Percentiles rank a stretch among this genome's conserved stretches.
These are phyloP conservation scores for Ivindomyrus marchei DNA, from an alignment of 2,113 vertebrate genomes.

Conservation along the genomic window DNA sequence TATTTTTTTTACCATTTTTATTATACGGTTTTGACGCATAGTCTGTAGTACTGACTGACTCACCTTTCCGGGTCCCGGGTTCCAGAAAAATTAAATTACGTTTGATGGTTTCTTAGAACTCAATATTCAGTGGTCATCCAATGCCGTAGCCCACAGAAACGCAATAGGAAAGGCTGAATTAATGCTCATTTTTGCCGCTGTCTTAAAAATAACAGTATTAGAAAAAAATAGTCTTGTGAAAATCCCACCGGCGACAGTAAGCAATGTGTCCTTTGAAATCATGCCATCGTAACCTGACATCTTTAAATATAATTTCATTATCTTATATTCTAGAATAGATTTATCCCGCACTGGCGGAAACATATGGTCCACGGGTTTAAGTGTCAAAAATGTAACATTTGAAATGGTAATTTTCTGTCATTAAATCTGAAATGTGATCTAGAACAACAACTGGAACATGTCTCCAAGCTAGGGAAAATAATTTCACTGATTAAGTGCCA, in stretches of 20 bases:
- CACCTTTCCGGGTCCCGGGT: not conserved
- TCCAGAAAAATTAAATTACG: not conserved
- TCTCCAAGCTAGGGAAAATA: constrained; percentile 69
- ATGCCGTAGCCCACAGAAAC: not conserved
- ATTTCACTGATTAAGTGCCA: constrained; percentile 77
- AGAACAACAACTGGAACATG: constrained; percentile 79
- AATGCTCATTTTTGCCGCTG: not conserved
- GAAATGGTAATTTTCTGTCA: constrained; percentile 77
- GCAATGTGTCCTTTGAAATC: constrained; percentile 9
- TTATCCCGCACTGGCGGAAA: constrained; percentile 49
- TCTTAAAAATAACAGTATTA: not conserved
- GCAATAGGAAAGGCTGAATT: not conserved
- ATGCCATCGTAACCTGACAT: constrained; percentile 24
- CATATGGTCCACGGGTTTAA: constrained; percentile 70
- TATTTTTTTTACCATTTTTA: not conserved
- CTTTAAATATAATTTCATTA: constrained; percentile 32
- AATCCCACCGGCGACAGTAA: not conserved
- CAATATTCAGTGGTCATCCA: not conserved
- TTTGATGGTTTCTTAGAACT: not conserved
- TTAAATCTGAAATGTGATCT: constrained; percentile 78
- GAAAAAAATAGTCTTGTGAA: not conserved
- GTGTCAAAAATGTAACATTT: constrained; percentile 70
- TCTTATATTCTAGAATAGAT: constrained; percentile 30
- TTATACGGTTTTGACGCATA: not conserved
- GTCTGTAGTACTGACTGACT: not conserved